Conservation (phyloP, 2,797 vertebrate species). For the Macropus fuliginosus region DNA sequence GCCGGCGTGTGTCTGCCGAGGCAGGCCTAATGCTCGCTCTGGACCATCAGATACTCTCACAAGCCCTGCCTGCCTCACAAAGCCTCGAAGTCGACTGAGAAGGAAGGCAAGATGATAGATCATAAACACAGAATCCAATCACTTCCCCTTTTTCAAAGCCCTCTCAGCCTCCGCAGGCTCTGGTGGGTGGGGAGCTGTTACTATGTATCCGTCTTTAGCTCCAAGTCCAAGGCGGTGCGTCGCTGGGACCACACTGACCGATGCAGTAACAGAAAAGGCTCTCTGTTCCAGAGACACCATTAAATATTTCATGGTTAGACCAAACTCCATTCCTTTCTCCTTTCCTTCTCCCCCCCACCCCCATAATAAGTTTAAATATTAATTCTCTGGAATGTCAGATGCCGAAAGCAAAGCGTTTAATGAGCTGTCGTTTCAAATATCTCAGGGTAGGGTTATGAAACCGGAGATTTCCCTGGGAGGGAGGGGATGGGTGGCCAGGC, state of each 20-base stretch:
- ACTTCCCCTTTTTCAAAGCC: constrained; percentile 78
- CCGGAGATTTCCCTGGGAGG: constrained; percentile 86
- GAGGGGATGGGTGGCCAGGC: constrained; percentile 80
- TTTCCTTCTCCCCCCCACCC: neutral
- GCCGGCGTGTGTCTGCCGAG: neutral
- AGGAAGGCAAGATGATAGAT: constrained; percentile 82
- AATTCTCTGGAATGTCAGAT: constrained; percentile 89
- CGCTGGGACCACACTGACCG: constrained; percentile 76
- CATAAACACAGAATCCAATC: constrained; percentile 80
- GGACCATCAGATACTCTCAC: too few relatives aligned
- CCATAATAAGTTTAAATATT: constrained; percentile 89
- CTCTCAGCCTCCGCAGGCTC: constrained; percentile 68
- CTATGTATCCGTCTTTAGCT: constrained; percentile 76
- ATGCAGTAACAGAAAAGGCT: constrained; percentile 80
- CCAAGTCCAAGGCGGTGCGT: constrained; percentile 60
- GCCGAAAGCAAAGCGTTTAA: constrained; percentile 87
- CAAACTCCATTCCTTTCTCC: constrained; percentile 84
- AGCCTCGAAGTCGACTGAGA: constrained; percentile 73
- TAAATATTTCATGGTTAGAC: constrained; percentile 85
- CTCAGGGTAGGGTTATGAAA: constrained; percentile 87
- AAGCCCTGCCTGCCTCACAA: constrained; percentile 65
- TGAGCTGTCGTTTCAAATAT: constrained; percentile 86
- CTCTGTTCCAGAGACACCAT: constrained; percentile 83
- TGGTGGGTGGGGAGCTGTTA: constrained; percentile 69
- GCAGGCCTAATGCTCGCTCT: neutral